These are phyloP conservation scores for Bombylius discolor DNA, from an alignment of 2,888 invertebrate species.

Conservation along the genomic window DNA sequence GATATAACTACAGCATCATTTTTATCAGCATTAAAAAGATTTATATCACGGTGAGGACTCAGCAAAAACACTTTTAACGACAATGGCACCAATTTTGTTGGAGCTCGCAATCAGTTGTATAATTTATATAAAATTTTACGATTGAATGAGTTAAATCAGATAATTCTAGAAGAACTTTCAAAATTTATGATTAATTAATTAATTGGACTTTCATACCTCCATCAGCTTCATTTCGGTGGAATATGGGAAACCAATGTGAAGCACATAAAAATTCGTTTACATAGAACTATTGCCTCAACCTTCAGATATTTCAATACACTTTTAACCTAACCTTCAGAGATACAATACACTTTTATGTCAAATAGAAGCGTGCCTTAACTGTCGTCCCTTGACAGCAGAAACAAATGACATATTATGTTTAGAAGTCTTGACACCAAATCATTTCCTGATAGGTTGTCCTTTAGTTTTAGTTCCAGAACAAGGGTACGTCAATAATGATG, in stretches of 20 bases:
- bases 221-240: background rate
- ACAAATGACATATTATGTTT: background rate
- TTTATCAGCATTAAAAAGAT: slow-evolving; percentile 1
- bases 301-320: background rate
- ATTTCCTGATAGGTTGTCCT: background rate
- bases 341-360: too few species aligned
- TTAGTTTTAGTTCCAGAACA: background rate
- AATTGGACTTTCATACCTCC: background rate
- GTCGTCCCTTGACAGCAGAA: background rate
- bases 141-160: background rate
- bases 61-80: slow-evolving; percentile 9
- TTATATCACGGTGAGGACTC: slow-evolving; percentile 7
- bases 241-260: background rate
- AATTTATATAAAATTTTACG: background rate
- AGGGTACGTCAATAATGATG: too few species aligned
- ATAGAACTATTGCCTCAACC: background rate
- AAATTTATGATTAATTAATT: background rate
- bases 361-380: background rate
- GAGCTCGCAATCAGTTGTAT: slow-evolving; percentile 3
- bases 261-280: background rate
- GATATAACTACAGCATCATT: background rate
- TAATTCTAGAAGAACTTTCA: background rate
- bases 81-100: slow-evolving; percentile 14
- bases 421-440: background rate
- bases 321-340: too few species aligned